These are phyloP conservation scores for Steromphala cineraria DNA, from an alignment of 2,888 invertebrate genomes.

Conservation along the genomic window DNA sequence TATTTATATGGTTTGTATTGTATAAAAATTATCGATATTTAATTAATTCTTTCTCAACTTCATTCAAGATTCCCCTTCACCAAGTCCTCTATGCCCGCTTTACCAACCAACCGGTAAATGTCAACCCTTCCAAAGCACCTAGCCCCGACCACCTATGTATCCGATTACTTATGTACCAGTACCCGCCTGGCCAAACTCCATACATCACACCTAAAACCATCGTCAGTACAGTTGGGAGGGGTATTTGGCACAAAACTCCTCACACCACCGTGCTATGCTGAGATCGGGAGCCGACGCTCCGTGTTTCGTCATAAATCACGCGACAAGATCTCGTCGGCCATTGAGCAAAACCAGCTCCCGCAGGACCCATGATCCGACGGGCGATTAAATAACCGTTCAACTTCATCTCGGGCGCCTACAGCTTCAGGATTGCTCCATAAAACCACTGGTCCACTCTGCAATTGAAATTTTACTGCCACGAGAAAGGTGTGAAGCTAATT, in stretches of 20 bases:
- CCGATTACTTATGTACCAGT: no score
- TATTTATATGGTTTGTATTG: no score
- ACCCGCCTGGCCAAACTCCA: no score
- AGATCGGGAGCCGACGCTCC: not conserved
- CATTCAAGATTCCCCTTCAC: not conserved
- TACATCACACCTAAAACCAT: not conserved
- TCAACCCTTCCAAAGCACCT: no score
- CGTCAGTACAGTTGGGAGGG: not conserved
- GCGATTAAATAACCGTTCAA: slow-evolving; percentile 1
- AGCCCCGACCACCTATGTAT: not conserved
- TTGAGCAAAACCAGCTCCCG: not conserved
- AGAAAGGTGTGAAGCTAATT: slow-evolving; percentile 10
- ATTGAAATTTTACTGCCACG: slow-evolving; percentile 9
- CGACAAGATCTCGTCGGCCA: not conserved
- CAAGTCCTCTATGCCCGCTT: not conserved
- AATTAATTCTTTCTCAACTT: not conserved
- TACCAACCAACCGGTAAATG: no score
- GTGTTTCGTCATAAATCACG: slow-evolving; percentile 1
- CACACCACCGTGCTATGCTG: not conserved
- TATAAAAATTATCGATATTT: no score
- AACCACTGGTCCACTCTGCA: not conserved
- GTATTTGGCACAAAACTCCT: not conserved
- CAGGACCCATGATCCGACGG: not conserved
- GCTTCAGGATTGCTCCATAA: not conserved
- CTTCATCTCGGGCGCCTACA: not conserved